phyloP scores from a whole-genome alignment of 2,113 vertebrate genomes.

The Mastomys coucha region DNA sequence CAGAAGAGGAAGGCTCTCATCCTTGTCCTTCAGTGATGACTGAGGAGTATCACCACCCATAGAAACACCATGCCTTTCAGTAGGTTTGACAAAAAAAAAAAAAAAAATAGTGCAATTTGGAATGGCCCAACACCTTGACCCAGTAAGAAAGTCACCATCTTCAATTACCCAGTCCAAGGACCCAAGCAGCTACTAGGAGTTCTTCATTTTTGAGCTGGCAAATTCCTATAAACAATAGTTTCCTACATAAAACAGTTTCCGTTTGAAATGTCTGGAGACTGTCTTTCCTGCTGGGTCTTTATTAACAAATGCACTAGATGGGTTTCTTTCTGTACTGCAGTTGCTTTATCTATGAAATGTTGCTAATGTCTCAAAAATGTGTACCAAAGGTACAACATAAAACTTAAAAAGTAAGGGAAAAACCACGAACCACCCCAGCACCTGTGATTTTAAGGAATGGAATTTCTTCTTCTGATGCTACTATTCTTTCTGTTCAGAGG shows the following conservation, averaged over 20 bases:
- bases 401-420: not conserved
- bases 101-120: not conserved
- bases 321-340: not conserved
- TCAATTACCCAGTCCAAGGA: not conserved
- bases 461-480: not conserved
- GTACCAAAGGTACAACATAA: not conserved
- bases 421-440: not conserved
- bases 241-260: not conserved
- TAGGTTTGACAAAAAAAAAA: too few species aligned
- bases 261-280: constrained; percentile 17
- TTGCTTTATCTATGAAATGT: not conserved
- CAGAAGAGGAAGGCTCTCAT: not conserved
- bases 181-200: not conserved
- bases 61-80: not conserved
- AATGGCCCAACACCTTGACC: not conserved
- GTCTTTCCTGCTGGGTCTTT: not conserved
- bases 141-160: not conserved
- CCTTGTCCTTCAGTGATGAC: not conserved
- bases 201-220: not conserved
- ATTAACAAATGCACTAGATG: not conserved
- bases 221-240: not conserved
- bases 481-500: not conserved
- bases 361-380: not conserved
- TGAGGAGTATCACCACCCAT: not conserved
- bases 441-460: not conserved